These are phyloP conservation scores for Heteromormyrus szaboi DNA, from an alignment of 2,797 vertebrate species.

Conservation along the genomic window DNA sequence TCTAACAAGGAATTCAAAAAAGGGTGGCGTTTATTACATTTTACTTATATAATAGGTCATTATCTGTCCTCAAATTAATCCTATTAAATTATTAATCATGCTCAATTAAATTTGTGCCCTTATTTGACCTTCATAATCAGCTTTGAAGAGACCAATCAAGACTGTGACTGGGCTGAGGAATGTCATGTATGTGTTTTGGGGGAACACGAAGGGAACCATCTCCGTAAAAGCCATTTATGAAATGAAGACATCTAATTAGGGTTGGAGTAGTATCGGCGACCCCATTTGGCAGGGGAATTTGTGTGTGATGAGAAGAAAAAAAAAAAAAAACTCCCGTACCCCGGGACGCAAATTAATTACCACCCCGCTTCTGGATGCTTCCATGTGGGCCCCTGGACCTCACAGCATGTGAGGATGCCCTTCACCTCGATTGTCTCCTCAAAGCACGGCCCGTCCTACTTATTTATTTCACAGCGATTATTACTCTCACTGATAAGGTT, in stretches of 20 bases:
- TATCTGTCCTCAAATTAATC: background rate
- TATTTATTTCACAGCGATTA: conserved; percentile 1
- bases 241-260: conserved; percentile 16
- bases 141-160: background rate
- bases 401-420: background rate
- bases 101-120: background rate
- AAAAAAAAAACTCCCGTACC: background rate
- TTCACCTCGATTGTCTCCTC: background rate
- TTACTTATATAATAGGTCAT: background rate
- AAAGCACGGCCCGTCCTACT: background rate
- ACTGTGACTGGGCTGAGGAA: conserved; percentile 2
- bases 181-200: background rate
- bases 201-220: background rate
- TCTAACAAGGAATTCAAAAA: background rate
- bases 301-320: conserved; percentile 8
- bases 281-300: conserved; percentile 13
- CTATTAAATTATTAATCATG: conserved; percentile 1
- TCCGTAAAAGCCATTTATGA: conserved; percentile 4
- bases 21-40: background rate
- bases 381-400: background rate
- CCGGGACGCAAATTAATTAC: conserved; percentile 16
- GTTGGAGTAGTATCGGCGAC: background rate
- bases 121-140: background rate
- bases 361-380: background rate
- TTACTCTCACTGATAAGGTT: background rate